These are phyloP conservation scores for Poeciliopsis paucimaculata DNA, from an alignment of 2,797 vertebrate species.

Conservation along the genomic window DNA sequence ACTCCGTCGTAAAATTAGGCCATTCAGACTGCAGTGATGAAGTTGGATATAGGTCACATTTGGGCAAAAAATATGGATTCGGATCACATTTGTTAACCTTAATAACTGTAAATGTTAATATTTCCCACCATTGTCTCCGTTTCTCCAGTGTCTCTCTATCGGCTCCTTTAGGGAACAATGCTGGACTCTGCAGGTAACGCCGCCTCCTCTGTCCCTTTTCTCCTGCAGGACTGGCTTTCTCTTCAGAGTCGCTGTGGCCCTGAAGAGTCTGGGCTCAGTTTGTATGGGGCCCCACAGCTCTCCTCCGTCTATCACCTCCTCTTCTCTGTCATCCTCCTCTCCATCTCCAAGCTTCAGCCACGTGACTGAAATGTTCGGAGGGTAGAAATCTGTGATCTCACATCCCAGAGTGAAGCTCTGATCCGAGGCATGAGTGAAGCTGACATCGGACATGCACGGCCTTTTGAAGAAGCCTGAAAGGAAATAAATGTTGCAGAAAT, in stretches of 20 bases:
- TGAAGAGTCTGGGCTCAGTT: conserved; percentile 67
- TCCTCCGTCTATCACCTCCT: conserved; percentile 67
- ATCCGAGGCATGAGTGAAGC: conserved; percentile 27
- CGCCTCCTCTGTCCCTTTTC: conserved; percentile 52
- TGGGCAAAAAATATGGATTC: too few species aligned
- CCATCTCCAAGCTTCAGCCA: conserved; percentile 75
- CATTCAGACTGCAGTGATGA: too few species aligned
- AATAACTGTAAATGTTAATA: not conserved
- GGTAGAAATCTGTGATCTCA: conserved; percentile 81
- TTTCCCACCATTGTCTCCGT: conserved; percentile 64
- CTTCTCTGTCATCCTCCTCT: conserved; percentile 70
- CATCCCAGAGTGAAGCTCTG: conserved; percentile 70
- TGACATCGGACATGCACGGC: conserved; percentile 73
- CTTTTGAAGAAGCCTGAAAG: conserved; percentile 79
- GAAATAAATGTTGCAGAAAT: not conserved
- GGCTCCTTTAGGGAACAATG: conserved; percentile 79
- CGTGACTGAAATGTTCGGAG: conserved; percentile 72
- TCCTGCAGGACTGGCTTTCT: conserved; percentile 37
- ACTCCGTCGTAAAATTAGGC: too few species aligned
- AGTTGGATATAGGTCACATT: too few species aligned
- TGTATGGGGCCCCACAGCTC: conserved; percentile 81
- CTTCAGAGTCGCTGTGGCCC: conserved; percentile 68
- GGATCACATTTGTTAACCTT: too few species aligned
- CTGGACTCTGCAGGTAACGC: conserved; percentile 76
- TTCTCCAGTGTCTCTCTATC: conserved; percentile 76